Base-by-base conservation (phyloP, 2,797 vertebrate species). In the Crocidura indochinensis region DNA sequence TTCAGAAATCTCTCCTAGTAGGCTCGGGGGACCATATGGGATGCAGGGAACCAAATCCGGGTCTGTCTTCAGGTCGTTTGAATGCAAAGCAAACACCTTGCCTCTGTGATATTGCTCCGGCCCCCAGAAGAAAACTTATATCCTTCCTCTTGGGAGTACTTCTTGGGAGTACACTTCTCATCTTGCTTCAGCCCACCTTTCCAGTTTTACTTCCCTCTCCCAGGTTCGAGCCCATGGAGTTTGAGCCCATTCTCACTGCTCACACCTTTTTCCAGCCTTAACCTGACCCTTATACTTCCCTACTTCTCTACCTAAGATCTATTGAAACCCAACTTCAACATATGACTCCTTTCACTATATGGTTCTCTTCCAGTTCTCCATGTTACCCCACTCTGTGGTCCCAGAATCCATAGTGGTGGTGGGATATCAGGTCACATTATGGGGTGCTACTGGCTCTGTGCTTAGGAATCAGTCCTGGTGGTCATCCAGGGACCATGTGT, bases 71-170 rank as follows among this genome's bases (percentile, higher is more conserved):
- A 38, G 5, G 38, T 38, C 38, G 5, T 38, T 38, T 38, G 38
- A 2, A 38, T 38, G 38, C 38, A 38, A 38, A 5, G 38, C 38
- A 38, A 38, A 38, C 38, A 38, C 38, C 38, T 38, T 38, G 38
- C 38, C 38, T 38, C 38, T 2, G 38, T 38, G 38, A 2, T 38
- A 38, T 38, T 38, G 38, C 38, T 38, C 38, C 5, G 38, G 38
- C 5, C 38, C 38, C 38, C 38, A 38, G 38, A 38, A 87, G 69
- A 81, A 89, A 84, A 73, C 44, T 53, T 65, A 9, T 0, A n/a
- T 49, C 81, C 56, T 91, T 69, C n/a, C 60, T 9, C 69, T 71
- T 80, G 51, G 80, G 46, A 90, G 83, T 38, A 38, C n/a, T 51
- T 9, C 69, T 71, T 80, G 51, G 80, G 46, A 5, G 38, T 38